Evolutionary conservation across 2,888 invertebrate species (phyloP).

Genomic region (Ryuthela nishihirai): DNA sequence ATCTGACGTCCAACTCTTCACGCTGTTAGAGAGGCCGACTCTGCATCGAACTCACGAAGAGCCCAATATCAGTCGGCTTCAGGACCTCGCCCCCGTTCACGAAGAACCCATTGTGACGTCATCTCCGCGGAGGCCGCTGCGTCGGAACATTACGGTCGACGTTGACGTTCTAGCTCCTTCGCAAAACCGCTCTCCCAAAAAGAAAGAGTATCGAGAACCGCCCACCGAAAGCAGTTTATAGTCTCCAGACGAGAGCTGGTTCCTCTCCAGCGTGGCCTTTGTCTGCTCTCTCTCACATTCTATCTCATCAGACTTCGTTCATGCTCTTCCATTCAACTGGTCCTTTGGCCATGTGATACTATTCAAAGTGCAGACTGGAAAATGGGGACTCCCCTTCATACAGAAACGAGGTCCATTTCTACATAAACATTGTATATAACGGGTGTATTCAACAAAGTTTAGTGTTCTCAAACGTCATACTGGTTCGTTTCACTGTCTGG

Average conservation of each 20-base stretch:
- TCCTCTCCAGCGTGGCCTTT: background rate
- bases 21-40: slow-evolving; percentile 13
- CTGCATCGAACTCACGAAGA: slow-evolving; percentile 27
- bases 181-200: background rate
- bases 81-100: slow-evolving; percentile 25
- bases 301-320: slow-evolving; percentile 19
- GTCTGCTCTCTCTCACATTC: no score
- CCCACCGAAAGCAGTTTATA: slow-evolving; percentile 39
- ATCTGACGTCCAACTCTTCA: slow-evolving; percentile 32
- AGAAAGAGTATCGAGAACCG: slow-evolving; percentile 12
- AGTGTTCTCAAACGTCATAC: no score
- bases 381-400: no score
- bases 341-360: slow-evolving; percentile 31
- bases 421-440: no score
- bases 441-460: no score
- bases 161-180: slow-evolving; percentile 1
- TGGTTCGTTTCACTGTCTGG: no score
- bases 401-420: no score
- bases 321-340: slow-evolving; percentile 31
- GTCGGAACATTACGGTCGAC: slow-evolving; percentile 11
- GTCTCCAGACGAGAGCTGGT: background rate
- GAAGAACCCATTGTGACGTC: slow-evolving; percentile 28
- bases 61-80: slow-evolving; percentile 7
- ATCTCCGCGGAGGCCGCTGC: slow-evolving; percentile 20
- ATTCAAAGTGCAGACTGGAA: slow-evolving; percentile 30